These are phyloP conservation scores for Leiothrix lutea DNA, from an alignment of 2,113 vertebrate genomes.

Conservation along the genomic window DNA sequence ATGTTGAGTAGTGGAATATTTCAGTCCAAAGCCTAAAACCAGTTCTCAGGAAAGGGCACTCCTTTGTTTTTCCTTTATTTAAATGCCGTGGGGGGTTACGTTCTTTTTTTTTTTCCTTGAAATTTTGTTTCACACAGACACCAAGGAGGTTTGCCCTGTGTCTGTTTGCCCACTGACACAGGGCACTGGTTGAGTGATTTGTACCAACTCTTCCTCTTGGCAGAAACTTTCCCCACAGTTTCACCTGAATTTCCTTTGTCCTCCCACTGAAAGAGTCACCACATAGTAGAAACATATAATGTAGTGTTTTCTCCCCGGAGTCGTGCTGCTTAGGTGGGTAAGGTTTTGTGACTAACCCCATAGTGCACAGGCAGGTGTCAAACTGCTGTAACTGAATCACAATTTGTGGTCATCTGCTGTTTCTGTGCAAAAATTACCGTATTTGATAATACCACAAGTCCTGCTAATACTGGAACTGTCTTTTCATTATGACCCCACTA, in stretches of 20 bases:
- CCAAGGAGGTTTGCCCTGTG: neutral
- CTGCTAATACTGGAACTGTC: neutral
- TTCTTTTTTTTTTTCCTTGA: accelerated
- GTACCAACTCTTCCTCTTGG: neutral
- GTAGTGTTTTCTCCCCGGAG: neutral
- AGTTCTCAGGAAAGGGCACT: neutral
- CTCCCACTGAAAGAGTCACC: neutral
- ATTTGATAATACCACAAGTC: neutral
- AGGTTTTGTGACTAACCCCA: neutral
- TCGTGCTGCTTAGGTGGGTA: accelerated
- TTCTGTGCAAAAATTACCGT: neutral
- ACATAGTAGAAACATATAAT: neutral
- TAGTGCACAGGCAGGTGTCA: neutral
- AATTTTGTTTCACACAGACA: neutral
- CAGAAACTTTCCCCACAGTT: neutral
- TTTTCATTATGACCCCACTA: neutral
- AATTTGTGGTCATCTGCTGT: neutral
- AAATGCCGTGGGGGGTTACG: neutral
- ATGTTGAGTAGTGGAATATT: neutral
- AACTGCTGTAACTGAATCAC: neutral
- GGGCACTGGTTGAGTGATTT: neutral
- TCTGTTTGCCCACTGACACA: neutral
- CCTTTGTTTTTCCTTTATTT: neutral
- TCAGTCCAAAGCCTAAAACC: neutral
- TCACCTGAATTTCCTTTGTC: neutral